A percentile compares a stretch with the other conserved stretches of the same genome.
phyloP scores from a whole-genome alignment of 2,113 vertebrate genomes.

The Amazona guildingii region DNA sequence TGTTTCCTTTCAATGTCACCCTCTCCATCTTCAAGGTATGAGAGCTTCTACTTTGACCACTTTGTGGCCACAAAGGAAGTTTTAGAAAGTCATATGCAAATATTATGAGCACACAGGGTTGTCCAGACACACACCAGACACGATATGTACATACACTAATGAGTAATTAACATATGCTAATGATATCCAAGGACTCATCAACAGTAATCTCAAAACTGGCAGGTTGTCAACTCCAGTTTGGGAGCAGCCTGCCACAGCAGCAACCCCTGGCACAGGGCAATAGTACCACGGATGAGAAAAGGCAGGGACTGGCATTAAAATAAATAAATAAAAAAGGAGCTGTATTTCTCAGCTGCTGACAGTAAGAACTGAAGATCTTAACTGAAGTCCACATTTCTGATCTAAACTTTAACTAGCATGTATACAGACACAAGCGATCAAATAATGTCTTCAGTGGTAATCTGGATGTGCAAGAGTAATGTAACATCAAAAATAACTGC shows the following conservation, averaged over 20 bases:
- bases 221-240: neutral
- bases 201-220: neutral
- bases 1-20: neutral
- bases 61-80: neutral
- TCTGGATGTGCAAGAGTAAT: neutral
- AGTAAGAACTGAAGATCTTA: neutral
- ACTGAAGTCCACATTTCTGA: neutral
- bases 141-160: neutral
- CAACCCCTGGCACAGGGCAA: neutral
- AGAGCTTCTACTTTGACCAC: neutral
- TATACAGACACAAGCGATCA: neutral
- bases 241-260: neutral
- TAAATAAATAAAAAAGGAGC: neutral
- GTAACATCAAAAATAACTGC: neutral
- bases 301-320: neutral
- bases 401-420: neutral
- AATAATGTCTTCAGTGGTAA: neutral
- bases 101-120: neutral
- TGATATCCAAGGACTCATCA: neutral
- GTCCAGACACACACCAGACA: neutral
- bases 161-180: conserved; percentile 31
- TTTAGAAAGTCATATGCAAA: conserved; percentile 16
- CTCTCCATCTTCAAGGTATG: neutral
- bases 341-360: neutral
- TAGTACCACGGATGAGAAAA: neutral